Evolutionary conservation across 2,113 vertebrate species (phyloP).

Genomic region (Perca flavescens): DNA sequence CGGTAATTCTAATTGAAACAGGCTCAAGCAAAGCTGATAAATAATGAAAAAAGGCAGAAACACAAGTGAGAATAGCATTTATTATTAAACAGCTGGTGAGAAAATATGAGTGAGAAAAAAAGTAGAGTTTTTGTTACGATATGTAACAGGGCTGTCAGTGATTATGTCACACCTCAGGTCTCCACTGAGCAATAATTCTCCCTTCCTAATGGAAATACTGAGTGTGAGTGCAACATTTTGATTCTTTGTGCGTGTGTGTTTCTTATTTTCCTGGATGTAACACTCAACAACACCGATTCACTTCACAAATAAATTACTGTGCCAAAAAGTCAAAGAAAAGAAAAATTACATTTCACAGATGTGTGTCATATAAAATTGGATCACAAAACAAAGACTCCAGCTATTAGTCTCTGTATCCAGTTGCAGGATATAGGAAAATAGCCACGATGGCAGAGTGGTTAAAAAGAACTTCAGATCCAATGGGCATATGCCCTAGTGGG

Average conservation of each 20-base stretch:
- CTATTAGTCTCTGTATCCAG: neutral
- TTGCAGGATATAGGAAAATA: no score
- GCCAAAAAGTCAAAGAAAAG: slow-evolving; percentile 23
- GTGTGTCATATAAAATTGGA: neutral
- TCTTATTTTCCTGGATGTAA: slow-evolving; percentile 1
- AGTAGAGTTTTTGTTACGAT: no score
- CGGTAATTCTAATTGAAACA: neutral
- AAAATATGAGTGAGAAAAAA: no score
- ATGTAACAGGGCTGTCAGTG: neutral
- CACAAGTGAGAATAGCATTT: no score
- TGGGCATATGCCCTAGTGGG: slow-evolving; percentile 15
- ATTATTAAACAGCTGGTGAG: no score
- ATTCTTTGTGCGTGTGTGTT: slow-evolving; percentile 8
- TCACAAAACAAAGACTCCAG: neutral
- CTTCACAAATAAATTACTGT: slow-evolving; percentile 38
- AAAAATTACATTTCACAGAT: slow-evolving; percentile 9
- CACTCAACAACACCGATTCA: neutral
- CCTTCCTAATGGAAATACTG: slow-evolving; percentile 4
- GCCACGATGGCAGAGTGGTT: slow-evolving; percentile 52
- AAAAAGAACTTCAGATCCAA: slow-evolving; percentile 46
- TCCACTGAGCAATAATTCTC: slow-evolving; percentile 27
- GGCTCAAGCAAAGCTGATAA: neutral
- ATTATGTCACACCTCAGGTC: slow-evolving; percentile 27
- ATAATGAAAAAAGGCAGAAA: neutral
- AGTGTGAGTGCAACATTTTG: neutral